Base-by-base conservation (phyloP, 2,797 vertebrate genomes). In the Sarcophilus harrisii region DNA sequence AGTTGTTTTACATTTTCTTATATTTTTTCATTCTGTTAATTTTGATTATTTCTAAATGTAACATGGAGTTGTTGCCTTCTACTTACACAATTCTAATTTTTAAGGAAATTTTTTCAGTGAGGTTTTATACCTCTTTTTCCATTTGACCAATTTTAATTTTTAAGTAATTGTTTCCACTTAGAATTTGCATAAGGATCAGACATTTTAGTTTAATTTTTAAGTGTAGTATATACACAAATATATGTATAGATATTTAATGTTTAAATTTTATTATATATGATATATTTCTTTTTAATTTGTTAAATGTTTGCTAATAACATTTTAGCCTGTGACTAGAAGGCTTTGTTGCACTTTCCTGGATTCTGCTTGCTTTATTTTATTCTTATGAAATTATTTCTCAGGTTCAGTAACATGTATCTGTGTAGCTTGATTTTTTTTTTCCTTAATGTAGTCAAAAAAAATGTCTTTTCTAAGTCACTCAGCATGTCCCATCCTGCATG, bases 381-480 rank as follows among this genome's bases (percentile, higher is more conserved):
- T 81, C 66, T n/a, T 81, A 38, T 45, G 18, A 81, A 81, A 81
- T 81, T 9, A 38, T 73, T 73, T 81, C 1, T 81, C n/a, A 81
- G n/a, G 66, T 81, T 81, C 21, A 9, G 66, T 81, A 18, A 18
- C n/a, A 81, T 3, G 2, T 38, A 45, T 81, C n/a, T 38, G 14
- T 81, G 4, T 21, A 81, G 66, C 66, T 81, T 81, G n/a, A 38
- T 24, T 81, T 81, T 55, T 49, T 30, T 5, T 93, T 91, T 13
- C n/a, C 90, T 90, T 95, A 93, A 18, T 66, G 57, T 89, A 92
- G 18, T 81, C 62, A 91, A 73, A 38, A 49, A 49, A 89, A 59
- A 95, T 92, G 93, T 92, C 57, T 81, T 95, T 97, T 96, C 94
- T 6, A 59, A 3, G 91, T 30, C 18, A 57, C 95, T 21, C 55